Evolutionary conservation across 2,113 vertebrate genomes (phyloP).

Genomic region (Cyanocitta stelleri): DNA sequence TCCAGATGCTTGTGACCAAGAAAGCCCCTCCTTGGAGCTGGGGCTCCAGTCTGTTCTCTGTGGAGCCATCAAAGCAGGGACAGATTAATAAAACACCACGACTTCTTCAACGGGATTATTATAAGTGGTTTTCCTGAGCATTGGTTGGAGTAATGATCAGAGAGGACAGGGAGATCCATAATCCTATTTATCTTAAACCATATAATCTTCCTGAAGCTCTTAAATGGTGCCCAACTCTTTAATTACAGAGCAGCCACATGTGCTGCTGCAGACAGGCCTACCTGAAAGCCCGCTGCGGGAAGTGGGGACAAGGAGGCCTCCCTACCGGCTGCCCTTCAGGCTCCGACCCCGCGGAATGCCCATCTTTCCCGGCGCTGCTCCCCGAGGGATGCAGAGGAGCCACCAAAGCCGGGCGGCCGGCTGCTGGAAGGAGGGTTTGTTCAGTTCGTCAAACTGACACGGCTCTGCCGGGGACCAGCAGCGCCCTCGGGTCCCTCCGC

Average conservation of each 20-base stretch:
- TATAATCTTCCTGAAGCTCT: conserved; percentile 74
- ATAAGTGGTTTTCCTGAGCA: conserved; percentile 58
- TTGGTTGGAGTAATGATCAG: conserved; percentile 62
- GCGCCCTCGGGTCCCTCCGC: not conserved
- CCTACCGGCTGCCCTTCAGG: not conserved
- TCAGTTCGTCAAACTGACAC: not conserved
- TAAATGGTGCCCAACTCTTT: conserved; percentile 65
- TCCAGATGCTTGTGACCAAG: not conserved
- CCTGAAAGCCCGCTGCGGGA: not conserved
- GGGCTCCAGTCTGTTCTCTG: not conserved
- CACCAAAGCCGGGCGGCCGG: not conserved
- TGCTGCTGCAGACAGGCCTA: not conserved
- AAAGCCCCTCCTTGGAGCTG: not conserved
- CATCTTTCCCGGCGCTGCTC: not conserved
- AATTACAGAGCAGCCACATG: conserved; percentile 46
- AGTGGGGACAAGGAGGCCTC: not conserved
- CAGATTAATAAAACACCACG: conserved; percentile 10
- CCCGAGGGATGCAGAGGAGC: not conserved
- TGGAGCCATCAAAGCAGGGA: not conserved
- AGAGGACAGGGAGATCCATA: conserved; percentile 54
- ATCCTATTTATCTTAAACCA: conserved; percentile 70
- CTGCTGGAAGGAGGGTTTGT: not conserved
- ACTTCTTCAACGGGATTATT: conserved; percentile 57
- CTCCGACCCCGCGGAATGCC: not conserved
- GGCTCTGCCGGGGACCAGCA: not conserved